Evolutionary conservation across 2,797 vertebrate genomes (phyloP), one percentile per base, ranked within the genome.

Genomic region (Triplophysa bombifrons): DNA sequence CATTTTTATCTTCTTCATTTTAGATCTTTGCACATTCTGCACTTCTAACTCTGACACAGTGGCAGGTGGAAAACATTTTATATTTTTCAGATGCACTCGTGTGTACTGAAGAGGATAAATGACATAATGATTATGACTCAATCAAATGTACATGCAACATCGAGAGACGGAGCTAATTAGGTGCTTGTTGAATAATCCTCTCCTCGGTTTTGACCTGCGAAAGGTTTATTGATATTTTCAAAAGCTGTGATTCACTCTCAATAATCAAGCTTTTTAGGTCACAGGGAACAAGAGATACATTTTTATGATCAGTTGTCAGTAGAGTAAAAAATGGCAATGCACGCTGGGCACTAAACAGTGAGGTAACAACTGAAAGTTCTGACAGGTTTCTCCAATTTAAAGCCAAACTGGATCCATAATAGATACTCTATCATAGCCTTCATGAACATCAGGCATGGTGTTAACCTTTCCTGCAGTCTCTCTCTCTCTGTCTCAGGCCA

Each of bases 201-300:
- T 56, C 55, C 16, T 65, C 68, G 4, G 77, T 65, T 72, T 46
- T 56, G 60, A 72, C 22, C 60, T 0, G n/a, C 27, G 2, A 44
- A 34, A 44, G 44, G 60, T 79, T 65, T 72, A 79, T 79, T 72
- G 77, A 79, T 79, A 16, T 48, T 72, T 78, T 66, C 50, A 66
- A 72, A 66, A 48, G 69, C 69, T 65, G 50, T 27, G 53, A 79
- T 72, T 78, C 48, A 64, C 48, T 72, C 17, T 78, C 48, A 72
- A 64, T 72, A 72, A 55, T 22, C 41, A 30, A 10, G 34, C 51
- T 50, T 69, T 77, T 69, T 13, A 38, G 44, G 50, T 27, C 25
- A 22, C 41, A 61, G 30, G 30, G 30, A 30, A 30, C 30, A 30
- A 30, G 30, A 30, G 30, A 30, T 30, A 4, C 30, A 30, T 30